phyloP scores from a whole-genome alignment of 64 coral and sea anemone species.

The Catalaphyllia jardinei region DNA sequence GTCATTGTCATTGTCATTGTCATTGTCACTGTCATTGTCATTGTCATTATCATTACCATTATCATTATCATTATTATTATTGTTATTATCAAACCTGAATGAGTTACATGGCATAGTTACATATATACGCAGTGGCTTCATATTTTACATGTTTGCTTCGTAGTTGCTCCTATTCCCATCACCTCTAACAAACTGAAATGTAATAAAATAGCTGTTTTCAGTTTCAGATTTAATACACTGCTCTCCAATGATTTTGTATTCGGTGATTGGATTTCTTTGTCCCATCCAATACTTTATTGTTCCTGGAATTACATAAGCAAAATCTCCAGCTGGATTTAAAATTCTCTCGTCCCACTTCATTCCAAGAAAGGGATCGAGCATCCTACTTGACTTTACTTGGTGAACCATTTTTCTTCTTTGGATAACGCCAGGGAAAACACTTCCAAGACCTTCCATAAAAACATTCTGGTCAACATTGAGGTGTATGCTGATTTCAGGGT shows the following conservation, averaged over 20 bases:
- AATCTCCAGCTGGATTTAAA: constrained; percentile 39
- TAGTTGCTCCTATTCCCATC: no score
- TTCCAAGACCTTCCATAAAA: constrained; percentile 31
- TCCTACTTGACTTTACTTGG: background rate
- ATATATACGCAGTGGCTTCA: no score
- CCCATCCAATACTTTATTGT: constrained; percentile 34
- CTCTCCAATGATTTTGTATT: constrained; percentile 44
- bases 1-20: no score
- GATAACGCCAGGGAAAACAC: background rate
- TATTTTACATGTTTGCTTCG: no score
- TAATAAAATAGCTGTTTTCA: no score
- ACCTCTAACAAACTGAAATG: no score
- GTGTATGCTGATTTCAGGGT: constrained; percentile 54
- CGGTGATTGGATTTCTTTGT: constrained; percentile 13
- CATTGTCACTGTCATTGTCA: no score
- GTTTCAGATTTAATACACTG: constrained; percentile 28
- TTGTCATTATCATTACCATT: no score
- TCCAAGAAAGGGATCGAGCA: constrained; percentile 14
- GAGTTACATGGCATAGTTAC: no score
- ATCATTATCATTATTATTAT: no score
- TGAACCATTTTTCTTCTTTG: constrained; percentile 13
- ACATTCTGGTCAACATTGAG: constrained; percentile 53
- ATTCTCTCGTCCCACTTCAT: constrained; percentile 47
- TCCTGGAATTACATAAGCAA: constrained; percentile 42
- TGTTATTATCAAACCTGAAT: no score